These are phyloP conservation scores for Salminus brasiliensis DNA, from an alignment of 2,113 vertebrate genomes.

Conservation along the genomic window DNA sequence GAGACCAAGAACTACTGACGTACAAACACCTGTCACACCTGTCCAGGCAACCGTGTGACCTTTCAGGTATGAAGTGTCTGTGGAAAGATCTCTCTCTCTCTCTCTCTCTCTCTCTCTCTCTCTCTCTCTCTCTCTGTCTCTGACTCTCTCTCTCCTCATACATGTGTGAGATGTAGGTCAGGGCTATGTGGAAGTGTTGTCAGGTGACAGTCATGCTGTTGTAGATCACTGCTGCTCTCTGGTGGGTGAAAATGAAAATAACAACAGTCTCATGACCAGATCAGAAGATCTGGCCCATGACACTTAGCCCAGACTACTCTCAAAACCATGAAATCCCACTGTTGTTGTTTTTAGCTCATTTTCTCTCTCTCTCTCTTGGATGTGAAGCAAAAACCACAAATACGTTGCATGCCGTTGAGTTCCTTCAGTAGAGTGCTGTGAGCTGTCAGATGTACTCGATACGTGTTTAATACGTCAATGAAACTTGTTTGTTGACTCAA, in stretches of 20 bases:
- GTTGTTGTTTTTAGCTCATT: no score
- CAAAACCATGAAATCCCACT: no score
- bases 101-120: neutral
- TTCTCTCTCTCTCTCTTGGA: no score
- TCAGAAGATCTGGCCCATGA: no score
- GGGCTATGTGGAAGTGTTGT: neutral
- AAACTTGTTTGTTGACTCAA: no score
- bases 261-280: neutral
- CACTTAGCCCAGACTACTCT: no score
- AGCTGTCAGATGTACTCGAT: no score
- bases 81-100: neutral
- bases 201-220: constrained; percentile 29
- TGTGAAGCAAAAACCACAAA: no score
- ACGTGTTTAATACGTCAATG: no score
- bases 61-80: neutral
- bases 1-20: neutral
- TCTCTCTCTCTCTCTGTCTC: neutral
- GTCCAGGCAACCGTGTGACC: neutral
- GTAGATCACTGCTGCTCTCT: constrained; percentile 22
- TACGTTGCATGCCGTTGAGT: no score
- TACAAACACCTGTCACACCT: neutral
- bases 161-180: constrained; percentile 4
- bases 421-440: no score
- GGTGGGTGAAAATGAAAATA: neutral
- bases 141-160: neutral